Base-by-base conservation (phyloP, 2,888 invertebrate genomes). In the Uloborus plumipes region DNA sequence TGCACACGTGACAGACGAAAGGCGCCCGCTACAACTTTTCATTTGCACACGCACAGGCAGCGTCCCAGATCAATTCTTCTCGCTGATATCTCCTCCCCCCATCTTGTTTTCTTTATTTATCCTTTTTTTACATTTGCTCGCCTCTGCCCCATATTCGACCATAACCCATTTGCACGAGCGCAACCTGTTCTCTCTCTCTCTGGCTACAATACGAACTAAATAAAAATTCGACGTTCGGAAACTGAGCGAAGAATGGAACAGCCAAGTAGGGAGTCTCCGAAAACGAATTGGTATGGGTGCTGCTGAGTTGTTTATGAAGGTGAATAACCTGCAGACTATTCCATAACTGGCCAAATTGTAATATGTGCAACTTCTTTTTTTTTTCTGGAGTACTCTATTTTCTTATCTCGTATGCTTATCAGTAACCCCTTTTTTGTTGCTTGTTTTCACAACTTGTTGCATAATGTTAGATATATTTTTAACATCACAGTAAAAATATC, bases 81-180 rank as follows among this genome's bases (percentile, higher is more conserved):
- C n/a, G 9, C 20, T 55, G 18, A 9, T 14, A 55, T 16, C 20
- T 20, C n/a, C 55, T 20, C 55, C 16, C 16, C 55, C 55, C 18
- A 18, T 16, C 55, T 55, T 15, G 39, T 39, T 39, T 39, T 39
- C 39, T 39, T 39, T 39, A 39, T 39, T 39, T 55, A 18, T 9
- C 55, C n/a, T 55, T 55, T 18, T 55, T 18, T 55, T 55, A n/a
- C 20, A n/a, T 55, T 55, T 55, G 55, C 18, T 55, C 55, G 26
- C 15, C 47, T 64, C 64, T 66, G 66, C 49, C 66, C 66, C 51
- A 66, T 66, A 66, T 66, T 51, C 51, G 50, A 26, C 66, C 66
- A 51, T 66, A 66, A 66, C 66, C 66, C 49, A 66, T 66, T 66
- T 66, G 66, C n/a, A n/a, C 49, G 26, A 66, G 26, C 51, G 51